Percentiles rank a stretch among this genome's conserved stretches.
Evolutionary conservation across 2,888 invertebrate species (phyloP).

Genomic region (Campoplex capitator): DNA sequence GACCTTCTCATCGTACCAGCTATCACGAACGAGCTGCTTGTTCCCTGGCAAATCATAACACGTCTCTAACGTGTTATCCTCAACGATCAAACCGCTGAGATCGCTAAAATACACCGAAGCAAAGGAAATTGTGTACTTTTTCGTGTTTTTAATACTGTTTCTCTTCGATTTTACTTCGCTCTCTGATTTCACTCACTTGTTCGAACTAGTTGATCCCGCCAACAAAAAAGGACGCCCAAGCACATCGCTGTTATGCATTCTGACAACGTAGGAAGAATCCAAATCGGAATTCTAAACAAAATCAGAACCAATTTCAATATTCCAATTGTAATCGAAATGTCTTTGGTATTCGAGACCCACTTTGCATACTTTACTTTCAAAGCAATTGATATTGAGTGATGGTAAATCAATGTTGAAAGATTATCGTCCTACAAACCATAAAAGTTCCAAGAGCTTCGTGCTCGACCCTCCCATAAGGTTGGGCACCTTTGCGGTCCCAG

Average conservation of each 20-base stretch:
- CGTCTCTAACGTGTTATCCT: constrained; percentile 86
- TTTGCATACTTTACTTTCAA: no score
- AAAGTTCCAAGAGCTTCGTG: constrained; percentile 87
- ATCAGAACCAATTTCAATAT: neutral
- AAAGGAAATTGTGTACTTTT: constrained; percentile 71
- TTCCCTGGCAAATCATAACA: constrained; percentile 87
- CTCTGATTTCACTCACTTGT: constrained; percentile 85
- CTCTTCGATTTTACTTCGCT: neutral
- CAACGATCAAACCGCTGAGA: constrained; percentile 84
- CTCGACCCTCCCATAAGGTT: constrained; percentile 86
- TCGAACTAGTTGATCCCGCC: constrained; percentile 88
- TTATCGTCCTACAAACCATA: constrained; percentile 85
- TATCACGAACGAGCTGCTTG: constrained; percentile 90
- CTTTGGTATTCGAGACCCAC: neutral
- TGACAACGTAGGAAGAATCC: constrained; percentile 89
- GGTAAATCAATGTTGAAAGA: neutral
- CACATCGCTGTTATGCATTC: constrained; percentile 85
- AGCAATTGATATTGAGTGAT: neutral
- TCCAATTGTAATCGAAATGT: neutral
- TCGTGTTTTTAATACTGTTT: neutral
- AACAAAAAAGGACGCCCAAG: constrained; percentile 87
- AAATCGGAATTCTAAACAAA: constrained; percentile 86
- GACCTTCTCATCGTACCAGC: constrained; percentile 88
- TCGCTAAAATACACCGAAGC: constrained; percentile 75
- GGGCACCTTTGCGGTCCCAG: constrained; percentile 89